Percentiles rank a stretch among this genome's conserved stretches.
phyloP scores from a whole-genome alignment of 2,888 invertebrate species.

The Drosophila picticornis region DNA sequence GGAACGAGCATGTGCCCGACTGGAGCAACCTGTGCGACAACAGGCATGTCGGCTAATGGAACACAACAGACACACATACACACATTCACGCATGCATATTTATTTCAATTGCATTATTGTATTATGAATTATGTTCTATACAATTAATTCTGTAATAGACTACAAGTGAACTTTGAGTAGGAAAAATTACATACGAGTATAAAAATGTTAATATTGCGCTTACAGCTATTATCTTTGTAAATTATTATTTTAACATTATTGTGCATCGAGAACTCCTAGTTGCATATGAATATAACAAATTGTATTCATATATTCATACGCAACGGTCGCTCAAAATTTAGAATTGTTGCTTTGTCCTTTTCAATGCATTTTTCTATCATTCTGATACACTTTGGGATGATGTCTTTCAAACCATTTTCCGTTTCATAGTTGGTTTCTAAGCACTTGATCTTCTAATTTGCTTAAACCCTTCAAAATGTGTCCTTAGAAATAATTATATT shows the following conservation, averaged over 20 bases:
- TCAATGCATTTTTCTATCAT: neutral
- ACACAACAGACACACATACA: conserved; percentile 5
- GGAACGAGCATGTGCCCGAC: conserved; percentile 90
- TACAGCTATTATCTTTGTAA: conserved; percentile 33
- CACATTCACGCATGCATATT: conserved; percentile 17
- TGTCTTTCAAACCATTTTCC: neutral
- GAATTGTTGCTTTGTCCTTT: neutral
- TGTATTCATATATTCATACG: conserved; percentile 24
- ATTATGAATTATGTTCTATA: conserved; percentile 16
- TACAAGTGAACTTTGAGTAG: conserved; percentile 59
- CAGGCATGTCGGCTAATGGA: conserved; percentile 67
- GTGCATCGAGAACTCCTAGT: conserved; percentile 44
- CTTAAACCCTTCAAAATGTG: neutral
- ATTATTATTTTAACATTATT: conserved; percentile 35
- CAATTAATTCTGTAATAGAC: conserved; percentile 31
- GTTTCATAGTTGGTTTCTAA: neutral
- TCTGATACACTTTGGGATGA: neutral
- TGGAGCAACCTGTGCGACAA: conserved; percentile 88
- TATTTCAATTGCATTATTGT: conserved; percentile 22
- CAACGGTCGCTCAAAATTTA: conserved; percentile 1
- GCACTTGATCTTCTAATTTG: neutral
- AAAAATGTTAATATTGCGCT: conserved; percentile 45
- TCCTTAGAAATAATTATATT: neutral
- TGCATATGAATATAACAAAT: conserved; percentile 10
- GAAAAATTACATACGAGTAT: conserved; percentile 53